Evolutionary conservation across 1,140 invertebrate species (phyloP), one percentile per base, ranked within the genome.

Genomic region (Odontomachus brunneus): DNA sequence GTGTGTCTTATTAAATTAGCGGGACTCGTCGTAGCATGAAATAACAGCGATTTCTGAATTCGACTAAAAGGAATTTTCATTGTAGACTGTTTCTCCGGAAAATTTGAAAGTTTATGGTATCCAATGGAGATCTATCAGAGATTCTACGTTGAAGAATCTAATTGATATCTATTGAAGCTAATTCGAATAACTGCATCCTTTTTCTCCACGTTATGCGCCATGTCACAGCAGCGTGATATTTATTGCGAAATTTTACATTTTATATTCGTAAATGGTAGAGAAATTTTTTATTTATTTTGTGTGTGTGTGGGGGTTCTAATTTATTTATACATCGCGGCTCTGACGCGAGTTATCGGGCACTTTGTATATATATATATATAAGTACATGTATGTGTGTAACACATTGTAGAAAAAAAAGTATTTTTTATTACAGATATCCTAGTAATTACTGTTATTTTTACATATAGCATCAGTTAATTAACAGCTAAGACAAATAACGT

Each of bases 71-170:
- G 38, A 44, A 44, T 44, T 44, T 49, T 60, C 1, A 74, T 62
- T 62, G n/a, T n/a, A 29, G 26, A 44, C 38, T 7, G 38, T 7
- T 44, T 44, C 9, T 4, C 38, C 38, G 38, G 38, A 3, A 44
- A 44, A 44, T 44, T 44, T 33, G 17, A 26, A 44, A 24, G 3
- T 73, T 38, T 7, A 4, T 9, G 26, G 15, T 26, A 0, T 62
- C 9, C 3, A 14, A 2, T 15, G 26, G 2, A 2, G 59, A 26
- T 38, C 15, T 38, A 0, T 17, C 9, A 11, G 2, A 7, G 38
- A 38, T 15, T 44, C 22, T 0, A 29, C 15, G 49, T 75, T 62
- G 9, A 60, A 75, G 14, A 63, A 75, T 63, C 48, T 48, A 62
- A 62, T 62, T 63, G 63, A 15, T 63, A 29, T 74, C 3, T 9